phyloP scores from a whole-genome alignment of 2,888 invertebrate genomes.

The Physocephala rufipes region DNA sequence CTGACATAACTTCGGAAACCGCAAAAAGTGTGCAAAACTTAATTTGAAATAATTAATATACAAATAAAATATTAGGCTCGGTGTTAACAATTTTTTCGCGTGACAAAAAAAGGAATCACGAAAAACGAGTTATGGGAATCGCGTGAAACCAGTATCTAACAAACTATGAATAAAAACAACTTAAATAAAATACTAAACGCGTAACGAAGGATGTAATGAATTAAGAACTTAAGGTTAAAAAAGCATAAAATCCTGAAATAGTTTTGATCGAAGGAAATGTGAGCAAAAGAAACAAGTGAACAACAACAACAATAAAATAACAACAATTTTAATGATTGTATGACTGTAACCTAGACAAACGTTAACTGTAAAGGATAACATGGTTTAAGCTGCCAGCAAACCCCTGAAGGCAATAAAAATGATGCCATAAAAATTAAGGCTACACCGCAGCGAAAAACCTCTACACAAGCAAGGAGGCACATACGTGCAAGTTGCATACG shows the following conservation, averaged over 20 bases:
- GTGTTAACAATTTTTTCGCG: no score
- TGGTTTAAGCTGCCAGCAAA: neutral
- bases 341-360: neutral
- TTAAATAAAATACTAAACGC: no score
- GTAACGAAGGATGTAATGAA: no score
- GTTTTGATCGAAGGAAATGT: neutral
- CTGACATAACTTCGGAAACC: no score
- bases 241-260: neutral
- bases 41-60: neutral
- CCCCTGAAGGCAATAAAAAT: neutral
- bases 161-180: no score
- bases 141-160: no score
- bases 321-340: neutral
- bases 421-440: conserved; percentile 21
- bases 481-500: no score
- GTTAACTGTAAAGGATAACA: conserved; percentile 23
- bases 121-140: no score
- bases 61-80: neutral
- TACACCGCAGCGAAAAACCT: conserved; percentile 2
- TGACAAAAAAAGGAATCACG: no score
- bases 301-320: conserved; percentile 19
- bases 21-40: neutral
- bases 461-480: no score
- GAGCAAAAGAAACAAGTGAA: neutral
- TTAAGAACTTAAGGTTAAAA: neutral